Base-by-base conservation (phyloP, 2,113 vertebrate genomes). In the Neodon shergylaensis region DNA sequence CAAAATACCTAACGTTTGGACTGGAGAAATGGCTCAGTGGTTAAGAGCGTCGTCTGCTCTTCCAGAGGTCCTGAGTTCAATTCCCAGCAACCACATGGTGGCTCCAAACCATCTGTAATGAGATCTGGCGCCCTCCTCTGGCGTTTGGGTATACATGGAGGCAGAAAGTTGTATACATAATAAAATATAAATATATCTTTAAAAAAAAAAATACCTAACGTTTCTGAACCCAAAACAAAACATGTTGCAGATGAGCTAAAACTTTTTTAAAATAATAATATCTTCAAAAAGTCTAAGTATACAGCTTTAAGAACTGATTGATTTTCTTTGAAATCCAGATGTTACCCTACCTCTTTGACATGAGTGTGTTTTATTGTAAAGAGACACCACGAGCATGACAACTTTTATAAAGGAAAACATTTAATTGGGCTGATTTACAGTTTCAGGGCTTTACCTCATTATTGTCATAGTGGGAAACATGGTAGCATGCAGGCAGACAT, bases 301-400 rank as follows among this genome's bases (percentile, higher is more conserved):
- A 91, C 52, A 97, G 42, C 44, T 94, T 95, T 94, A 87, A 92
- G 73, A 96, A 92, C 33, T 77, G 68, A 94, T 92, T 96, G 36
- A 86, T 92, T 96, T 93, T 95, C 92, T 86, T 88, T 78, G 77
- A 92, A 94, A 97, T 96, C 44, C 89, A 97, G 82, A 91, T 96
- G 70, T 95, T 92, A 92, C 36, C 26, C 66, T 94, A 52, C 72
- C 72, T 95, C 90, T 87, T 87, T 94, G 94, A 66, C 26, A 70
- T 44, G 28, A 94, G 16, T 8, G 42, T 58, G 36, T 22, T n/a
- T 73, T 73, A 73, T 4, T 73, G n/a, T 10, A 19, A 5, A 73
- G 70, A 73, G 70, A 73, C n/a, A 73, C 17, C 70, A 73, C 10
- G n/a, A 73, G 19, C 70, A 73, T 39, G 70, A 39, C 70, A 39